Conservation (phyloP, 2,113 vertebrate species). For the Canis aureus region DNA sequence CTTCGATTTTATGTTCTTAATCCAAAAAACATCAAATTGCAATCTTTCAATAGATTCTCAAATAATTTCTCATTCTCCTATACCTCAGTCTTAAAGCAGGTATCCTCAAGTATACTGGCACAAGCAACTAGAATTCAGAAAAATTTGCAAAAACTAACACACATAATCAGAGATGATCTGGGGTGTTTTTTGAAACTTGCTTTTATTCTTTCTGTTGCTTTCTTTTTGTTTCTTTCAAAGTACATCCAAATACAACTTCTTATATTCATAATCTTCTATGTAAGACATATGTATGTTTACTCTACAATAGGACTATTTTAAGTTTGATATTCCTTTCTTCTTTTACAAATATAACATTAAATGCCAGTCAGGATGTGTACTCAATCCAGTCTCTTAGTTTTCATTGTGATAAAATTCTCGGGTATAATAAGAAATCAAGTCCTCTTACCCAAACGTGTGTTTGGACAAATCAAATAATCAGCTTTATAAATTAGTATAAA, state of each 20-base stretch:
- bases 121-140: not conserved
- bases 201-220: constrained; percentile 32
- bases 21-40: not conserved
- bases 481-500: constrained; percentile 22
- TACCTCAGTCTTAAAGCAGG: not conserved
- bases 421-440: not conserved
- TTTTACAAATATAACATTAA: not conserved
- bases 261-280: not conserved
- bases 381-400: not conserved
- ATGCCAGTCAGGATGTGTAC: not conserved
- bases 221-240: constrained; percentile 1
- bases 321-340: not conserved
- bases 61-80: not conserved
- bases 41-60: not conserved
- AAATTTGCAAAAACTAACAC: not conserved
- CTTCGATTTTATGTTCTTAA: constrained; percentile 26
- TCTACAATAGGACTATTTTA: not conserved
- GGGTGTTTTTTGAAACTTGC: not conserved
- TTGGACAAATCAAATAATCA: constrained; percentile 16
- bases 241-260: not conserved
- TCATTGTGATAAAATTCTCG: not conserved
- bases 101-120: not conserved
- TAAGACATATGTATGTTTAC: not conserved
- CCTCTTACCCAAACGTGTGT: not conserved
- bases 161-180: not conserved